Conservation (phyloP, 92 coral and sea anemone species). For the Phymanthus crucifer region DNA sequence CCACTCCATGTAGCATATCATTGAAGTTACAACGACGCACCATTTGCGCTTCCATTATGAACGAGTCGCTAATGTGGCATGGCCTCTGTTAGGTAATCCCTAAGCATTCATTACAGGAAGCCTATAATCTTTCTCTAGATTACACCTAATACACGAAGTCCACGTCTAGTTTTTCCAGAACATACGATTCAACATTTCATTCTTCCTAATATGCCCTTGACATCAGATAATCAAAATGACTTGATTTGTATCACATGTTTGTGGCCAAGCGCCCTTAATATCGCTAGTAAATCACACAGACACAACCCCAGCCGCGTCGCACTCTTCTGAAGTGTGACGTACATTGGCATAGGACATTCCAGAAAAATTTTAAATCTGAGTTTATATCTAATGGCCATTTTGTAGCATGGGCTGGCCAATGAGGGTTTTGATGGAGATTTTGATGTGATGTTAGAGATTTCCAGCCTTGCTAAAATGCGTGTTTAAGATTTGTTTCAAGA, state of each 20-base stretch:
- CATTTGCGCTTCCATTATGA: neutral
- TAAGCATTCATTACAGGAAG: neutral
- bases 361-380: too few species aligned
- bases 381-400: too few species aligned
- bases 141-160: neutral
- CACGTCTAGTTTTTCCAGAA: neutral
- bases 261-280: too few species aligned
- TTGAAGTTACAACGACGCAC: neutral
- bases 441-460: neutral
- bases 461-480: neutral
- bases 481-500: neutral
- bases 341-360: too few species aligned
- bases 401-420: too few species aligned
- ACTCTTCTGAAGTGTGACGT: too few species aligned
- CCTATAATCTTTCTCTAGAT: neutral
- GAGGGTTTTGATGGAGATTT: too few species aligned
- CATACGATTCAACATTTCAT: neutral
- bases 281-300: too few species aligned
- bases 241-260: too few species aligned
- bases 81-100: neutral
- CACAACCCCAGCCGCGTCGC: too few species aligned
- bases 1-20: too few species aligned
- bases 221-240: neutral
- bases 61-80: neutral
- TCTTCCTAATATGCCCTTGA: neutral